Evolutionary conservation across 2,888 invertebrate species (phyloP).

Genomic region (Eupeodes luniger): DNA sequence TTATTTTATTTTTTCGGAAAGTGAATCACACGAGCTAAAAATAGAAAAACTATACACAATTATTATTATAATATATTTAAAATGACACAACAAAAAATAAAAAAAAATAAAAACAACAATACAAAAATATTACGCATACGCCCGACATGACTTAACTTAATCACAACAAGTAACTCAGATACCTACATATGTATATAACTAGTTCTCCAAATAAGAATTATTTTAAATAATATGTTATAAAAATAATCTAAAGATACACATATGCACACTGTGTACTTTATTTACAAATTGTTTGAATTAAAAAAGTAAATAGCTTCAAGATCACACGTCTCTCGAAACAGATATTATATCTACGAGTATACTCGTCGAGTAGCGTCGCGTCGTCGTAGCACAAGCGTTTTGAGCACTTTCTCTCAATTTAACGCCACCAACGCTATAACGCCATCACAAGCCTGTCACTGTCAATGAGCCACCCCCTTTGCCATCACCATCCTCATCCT

Average conservation of each 20-base stretch:
- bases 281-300: conserved; percentile 28
- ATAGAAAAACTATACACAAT: conserved; percentile 18
- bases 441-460: conserved; percentile 16
- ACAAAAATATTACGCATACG: conserved; percentile 55
- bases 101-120: not conserved
- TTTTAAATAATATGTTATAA: not conserved
- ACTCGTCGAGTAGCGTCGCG: too few relatives aligned
- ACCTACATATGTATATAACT: too few relatives aligned
- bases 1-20: not conserved
- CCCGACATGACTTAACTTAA: conserved; percentile 42
- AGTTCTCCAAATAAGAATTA: conserved; percentile 1
- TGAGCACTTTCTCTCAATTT: conserved; percentile 68
- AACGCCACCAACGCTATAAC: conserved; percentile 49
- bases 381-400: conserved; percentile 41
- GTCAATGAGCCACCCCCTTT: not conserved
- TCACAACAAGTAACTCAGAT: conserved; percentile 1
- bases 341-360: conserved; percentile 42
- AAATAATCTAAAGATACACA: conserved; percentile 29
- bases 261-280: not conserved
- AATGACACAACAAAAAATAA: conserved; percentile 34
- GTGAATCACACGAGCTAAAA: conserved; percentile 19
- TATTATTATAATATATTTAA: conserved; percentile 21
- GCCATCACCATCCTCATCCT: not conserved
- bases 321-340: conserved; percentile 66
- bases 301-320: conserved; percentile 57